Percentiles rank a stretch among this genome's conserved stretches.
These are phyloP conservation scores for Antrozous pallidus DNA, from an alignment of 2,797 vertebrate species.

Conservation along the genomic window DNA sequence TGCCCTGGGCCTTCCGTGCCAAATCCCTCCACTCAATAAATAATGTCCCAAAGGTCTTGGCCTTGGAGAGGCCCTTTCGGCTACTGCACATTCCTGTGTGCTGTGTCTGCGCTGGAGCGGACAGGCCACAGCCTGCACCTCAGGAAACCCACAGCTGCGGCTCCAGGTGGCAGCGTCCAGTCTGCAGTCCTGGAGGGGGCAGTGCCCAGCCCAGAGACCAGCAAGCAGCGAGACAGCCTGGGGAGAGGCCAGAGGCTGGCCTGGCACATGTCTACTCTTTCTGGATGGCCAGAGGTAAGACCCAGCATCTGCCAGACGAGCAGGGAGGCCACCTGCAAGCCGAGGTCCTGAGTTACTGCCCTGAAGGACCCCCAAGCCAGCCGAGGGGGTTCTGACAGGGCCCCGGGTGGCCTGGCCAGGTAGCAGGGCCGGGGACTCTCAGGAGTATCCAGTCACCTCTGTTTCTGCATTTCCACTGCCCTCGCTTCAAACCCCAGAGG, in stretches of 20 bases:
- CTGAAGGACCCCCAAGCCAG: neutral
- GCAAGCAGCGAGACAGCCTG: no score
- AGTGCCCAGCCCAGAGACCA: neutral
- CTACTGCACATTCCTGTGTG: neutral
- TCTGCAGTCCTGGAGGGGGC: neutral
- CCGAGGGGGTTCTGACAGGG: accelerated
- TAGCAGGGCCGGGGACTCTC: neutral
- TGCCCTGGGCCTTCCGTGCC: neutral
- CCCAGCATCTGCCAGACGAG: accelerated
- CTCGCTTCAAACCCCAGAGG: neutral
- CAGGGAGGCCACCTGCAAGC: neutral
- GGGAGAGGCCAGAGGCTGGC: neutral
- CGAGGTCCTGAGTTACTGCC: neutral
- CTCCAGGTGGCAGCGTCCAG: neutral
- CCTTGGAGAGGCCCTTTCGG: neutral
- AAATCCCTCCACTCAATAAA: neutral
- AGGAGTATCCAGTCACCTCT: neutral
- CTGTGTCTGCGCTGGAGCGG: neutral
- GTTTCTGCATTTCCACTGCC: neutral
- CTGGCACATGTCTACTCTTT: neutral
- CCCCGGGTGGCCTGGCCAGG: neutral
- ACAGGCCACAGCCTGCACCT: neutral
- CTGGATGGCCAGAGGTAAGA: no score
- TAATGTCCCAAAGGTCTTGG: neutral
- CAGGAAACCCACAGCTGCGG: neutral